Percentiles rank a stretch among this genome's conserved stretches.
These are phyloP conservation scores for Pteropus alecto DNA, from an alignment of 2,113 vertebrate species.

Conservation along the genomic window DNA sequence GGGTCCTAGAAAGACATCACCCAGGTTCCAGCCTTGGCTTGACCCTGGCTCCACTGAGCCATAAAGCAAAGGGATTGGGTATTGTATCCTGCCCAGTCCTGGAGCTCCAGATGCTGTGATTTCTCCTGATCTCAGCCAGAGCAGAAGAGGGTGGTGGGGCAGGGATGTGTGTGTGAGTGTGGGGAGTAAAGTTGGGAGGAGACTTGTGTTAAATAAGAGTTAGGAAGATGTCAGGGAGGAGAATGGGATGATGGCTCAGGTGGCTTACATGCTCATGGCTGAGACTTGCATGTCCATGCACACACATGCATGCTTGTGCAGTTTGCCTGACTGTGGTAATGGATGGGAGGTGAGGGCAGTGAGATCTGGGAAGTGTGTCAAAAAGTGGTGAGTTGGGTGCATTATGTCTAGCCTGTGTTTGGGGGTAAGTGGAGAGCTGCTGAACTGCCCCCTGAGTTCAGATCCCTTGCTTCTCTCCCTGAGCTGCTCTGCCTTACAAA, in stretches of 20 bases:
- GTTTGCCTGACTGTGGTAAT: neutral
- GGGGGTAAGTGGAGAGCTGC: neutral
- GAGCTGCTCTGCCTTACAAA: neutral
- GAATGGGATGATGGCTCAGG: neutral
- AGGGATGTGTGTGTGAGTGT: neutral
- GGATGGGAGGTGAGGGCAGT: neutral
- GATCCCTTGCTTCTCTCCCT: neutral
- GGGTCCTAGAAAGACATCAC: neutral
- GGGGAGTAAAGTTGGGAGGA: neutral
- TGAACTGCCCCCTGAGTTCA: neutral
- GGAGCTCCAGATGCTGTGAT: neutral
- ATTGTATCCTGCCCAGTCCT: neutral
- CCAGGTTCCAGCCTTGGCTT: neutral
- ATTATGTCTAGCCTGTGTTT: neutral
- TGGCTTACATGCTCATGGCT: neutral
- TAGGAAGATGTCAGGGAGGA: neutral
- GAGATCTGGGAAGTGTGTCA: neutral
- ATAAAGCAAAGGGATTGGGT: neutral
- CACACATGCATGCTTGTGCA: neutral
- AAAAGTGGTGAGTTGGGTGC: neutral
- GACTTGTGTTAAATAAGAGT: neutral
- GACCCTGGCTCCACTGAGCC: neutral
- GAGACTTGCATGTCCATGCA: neutral
- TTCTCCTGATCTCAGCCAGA: neutral
- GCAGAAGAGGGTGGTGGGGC: no score